These are phyloP conservation scores for Pammene fasciana DNA, from an alignment of 2,888 invertebrate genomes.

Conservation along the genomic window DNA sequence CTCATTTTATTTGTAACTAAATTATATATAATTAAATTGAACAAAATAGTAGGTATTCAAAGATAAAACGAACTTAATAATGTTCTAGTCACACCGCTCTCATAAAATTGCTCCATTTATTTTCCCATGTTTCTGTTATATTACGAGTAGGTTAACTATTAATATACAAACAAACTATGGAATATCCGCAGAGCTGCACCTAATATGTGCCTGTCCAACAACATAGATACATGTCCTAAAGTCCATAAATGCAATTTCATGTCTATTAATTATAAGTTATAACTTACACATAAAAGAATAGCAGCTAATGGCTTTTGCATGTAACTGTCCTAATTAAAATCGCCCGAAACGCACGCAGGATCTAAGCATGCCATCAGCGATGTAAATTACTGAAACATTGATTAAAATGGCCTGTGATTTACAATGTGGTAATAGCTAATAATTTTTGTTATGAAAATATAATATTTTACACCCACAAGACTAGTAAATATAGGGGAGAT, in stretches of 20 bases:
- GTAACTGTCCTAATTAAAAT: constrained; percentile 36
- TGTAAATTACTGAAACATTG: constrained; percentile 1
- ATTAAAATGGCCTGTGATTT: background rate
- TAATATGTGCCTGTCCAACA: background rate
- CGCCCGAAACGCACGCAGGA: background rate
- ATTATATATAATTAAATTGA: background rate
- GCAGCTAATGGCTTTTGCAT: constrained; percentile 44
- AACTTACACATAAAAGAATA: background rate
- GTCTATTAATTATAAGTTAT: constrained; percentile 2
- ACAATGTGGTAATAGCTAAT: background rate
- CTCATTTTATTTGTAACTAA: constrained; percentile 13
- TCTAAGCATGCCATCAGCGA: constrained; percentile 14
- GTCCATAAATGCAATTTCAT: background rate
- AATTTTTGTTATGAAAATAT: too few relatives aligned
- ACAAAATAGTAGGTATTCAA: too few relatives aligned
- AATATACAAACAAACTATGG: too few relatives aligned
- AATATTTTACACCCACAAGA: too few relatives aligned
- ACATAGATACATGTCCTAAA: background rate
- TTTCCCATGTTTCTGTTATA: too few relatives aligned
- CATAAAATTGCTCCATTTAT: too few relatives aligned
- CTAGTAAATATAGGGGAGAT: too few relatives aligned
- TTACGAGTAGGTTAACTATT: too few relatives aligned
- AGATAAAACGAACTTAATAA: too few relatives aligned
- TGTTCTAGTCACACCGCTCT: too few relatives aligned
- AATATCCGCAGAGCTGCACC: too few relatives aligned